Evolutionary conservation across 92 coral and sea anemone species (phyloP), one percentile per base, ranked within the genome.

Genomic region (Ricordea florida): DNA sequence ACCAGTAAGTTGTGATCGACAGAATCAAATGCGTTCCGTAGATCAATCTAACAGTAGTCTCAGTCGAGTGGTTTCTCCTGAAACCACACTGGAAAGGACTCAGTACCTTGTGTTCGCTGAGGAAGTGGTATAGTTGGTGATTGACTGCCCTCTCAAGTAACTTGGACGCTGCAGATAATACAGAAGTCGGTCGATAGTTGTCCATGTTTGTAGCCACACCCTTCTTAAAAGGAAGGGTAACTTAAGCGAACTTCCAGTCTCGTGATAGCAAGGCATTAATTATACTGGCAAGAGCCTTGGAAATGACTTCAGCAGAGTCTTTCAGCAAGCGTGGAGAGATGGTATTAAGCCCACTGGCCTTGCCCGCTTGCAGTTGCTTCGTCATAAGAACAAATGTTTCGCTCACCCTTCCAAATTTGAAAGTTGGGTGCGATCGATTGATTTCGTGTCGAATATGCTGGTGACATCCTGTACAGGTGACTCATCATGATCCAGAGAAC

Each of bases 11-110:
- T n/a, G n/a, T n/a, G n/a, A n/a, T n/a, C n/a, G n/a, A n/a, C n/a
- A n/a, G n/a, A n/a, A n/a, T n/a, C n/a, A n/a, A n/a, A n/a, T n/a
- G n/a, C n/a, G n/a, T n/a, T n/a, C n/a, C n/a, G n/a, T n/a, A n/a
- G n/a, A n/a, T n/a, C n/a, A n/a, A n/a, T n/a, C n/a, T n/a, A n/a
- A n/a, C n/a, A n/a, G n/a, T 18, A 15, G 21, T 21, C 1, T 10
- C 22, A n/a, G n/a, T n/a, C n/a, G n/a, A n/a, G n/a, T n/a, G n/a
- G n/a, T n/a, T n/a, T n/a, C n/a, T n/a, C n/a, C 16, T 11, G 56
- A 47, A 47, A 8, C 56, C 56, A 47, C 56, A 47, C 56, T 47
- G 56, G 24, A 47, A 47, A 9, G 61, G 61, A 53, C 61, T 49
- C 7, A 49, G 27, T 11, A 49, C 21, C 28, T 10, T 49, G 57